Evolutionary conservation across 1,140 invertebrate species (phyloP).

Genomic region (Lerema accius): DNA sequence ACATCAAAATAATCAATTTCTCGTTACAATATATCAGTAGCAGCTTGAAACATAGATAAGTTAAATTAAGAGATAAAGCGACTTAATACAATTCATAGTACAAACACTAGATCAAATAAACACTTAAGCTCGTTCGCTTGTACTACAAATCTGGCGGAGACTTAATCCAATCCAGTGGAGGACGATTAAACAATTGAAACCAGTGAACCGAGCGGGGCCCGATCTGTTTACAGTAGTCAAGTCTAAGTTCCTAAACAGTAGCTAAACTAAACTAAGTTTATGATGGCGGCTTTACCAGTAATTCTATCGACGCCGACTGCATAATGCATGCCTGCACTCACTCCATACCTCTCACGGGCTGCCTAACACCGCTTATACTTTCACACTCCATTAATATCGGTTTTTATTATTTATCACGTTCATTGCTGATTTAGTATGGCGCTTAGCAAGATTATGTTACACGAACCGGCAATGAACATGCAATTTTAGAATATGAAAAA

Average conservation of each 20-base stretch:
- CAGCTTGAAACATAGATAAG: too few species aligned
- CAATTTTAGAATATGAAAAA: background rate
- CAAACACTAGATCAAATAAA: background rate
- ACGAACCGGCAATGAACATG: constrained; percentile 36
- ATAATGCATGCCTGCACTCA: constrained; percentile 71
- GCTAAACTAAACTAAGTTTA: constrained; percentile 60
- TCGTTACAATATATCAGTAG: too few species aligned
- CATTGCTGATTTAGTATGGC: constrained; percentile 24
- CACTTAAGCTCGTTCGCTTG: background rate
- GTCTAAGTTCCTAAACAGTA: constrained; percentile 50
- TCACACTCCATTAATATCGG: constrained; percentile 43
- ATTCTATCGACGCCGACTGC: constrained; percentile 64
- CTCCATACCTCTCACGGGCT: constrained; percentile 44
- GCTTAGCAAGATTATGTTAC: background rate
- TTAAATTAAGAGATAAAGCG: background rate
- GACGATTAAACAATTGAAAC: constrained; percentile 22
- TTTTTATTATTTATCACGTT: background rate
- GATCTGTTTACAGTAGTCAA: constrained; percentile 29
- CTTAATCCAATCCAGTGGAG: constrained; percentile 4
- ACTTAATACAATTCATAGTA: background rate
- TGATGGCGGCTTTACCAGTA: constrained; percentile 53
- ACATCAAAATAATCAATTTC: too few species aligned
- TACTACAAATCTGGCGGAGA: background rate
- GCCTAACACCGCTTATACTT: constrained; percentile 40
- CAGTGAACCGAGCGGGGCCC: constrained; percentile 17